Conservation (phyloP, 2,888 invertebrate genomes). For the Callyntrura sp. region DNA sequence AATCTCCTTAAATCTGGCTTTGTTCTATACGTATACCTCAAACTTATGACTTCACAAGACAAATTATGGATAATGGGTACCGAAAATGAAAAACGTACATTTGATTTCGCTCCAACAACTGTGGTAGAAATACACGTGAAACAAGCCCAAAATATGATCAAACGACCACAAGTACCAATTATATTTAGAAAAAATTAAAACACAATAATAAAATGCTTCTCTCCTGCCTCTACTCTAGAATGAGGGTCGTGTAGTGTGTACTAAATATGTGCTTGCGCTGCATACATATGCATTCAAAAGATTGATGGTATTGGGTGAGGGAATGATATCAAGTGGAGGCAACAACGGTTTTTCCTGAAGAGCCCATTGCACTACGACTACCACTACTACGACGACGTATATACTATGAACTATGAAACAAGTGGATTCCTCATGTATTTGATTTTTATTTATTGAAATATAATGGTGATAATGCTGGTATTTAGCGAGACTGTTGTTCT, state of each 20-base stretch:
- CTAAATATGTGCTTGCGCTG: not conserved
- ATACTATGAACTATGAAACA: not conserved
- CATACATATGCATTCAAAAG: not conserved
- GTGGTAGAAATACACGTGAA: too few relatives aligned
- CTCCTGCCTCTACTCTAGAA: not conserved
- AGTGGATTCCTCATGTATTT: not conserved
- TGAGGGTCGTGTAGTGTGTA: not conserved
- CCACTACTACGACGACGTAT: too few relatives aligned
- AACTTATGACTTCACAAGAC: too few relatives aligned
- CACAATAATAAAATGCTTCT: not conserved
- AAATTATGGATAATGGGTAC: too few relatives aligned
- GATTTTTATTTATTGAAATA: not conserved
- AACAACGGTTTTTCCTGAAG: conserved; percentile 19
- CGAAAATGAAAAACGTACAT: too few relatives aligned
- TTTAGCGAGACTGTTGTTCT: not conserved
- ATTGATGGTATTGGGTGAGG: not conserved
- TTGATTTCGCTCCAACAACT: too few relatives aligned
- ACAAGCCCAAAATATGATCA: not conserved
- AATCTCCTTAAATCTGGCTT: too few relatives aligned
- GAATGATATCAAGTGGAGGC: conserved; percentile 8
- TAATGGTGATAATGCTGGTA: not conserved
- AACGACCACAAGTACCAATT: not conserved
- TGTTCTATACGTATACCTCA: too few relatives aligned
- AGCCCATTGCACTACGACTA: not conserved
- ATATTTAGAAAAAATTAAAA: not conserved